A percentile compares a stretch with the other conserved stretches of the same genome.
Conservation (phyloP, 2,797 vertebrate genomes). For the Oreochromis grahami region DNA sequence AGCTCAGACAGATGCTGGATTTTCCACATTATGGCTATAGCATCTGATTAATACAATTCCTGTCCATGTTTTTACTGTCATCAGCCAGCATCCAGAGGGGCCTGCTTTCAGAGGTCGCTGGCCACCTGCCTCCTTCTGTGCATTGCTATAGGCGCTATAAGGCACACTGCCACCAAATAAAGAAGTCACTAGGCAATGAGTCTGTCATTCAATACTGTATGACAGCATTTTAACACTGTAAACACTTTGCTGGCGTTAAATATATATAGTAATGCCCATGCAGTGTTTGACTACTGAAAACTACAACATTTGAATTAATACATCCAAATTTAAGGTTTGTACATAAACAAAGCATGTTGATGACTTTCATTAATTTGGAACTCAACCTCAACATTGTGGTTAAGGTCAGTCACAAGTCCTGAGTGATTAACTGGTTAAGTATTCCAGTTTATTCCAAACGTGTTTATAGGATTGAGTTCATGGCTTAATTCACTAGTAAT, state of each 20-base stretch:
- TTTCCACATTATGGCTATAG: slow-evolving; percentile 62
- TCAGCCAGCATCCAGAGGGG: slow-evolving; percentile 37
- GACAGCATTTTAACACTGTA: neutral
- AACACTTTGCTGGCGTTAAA: neutral
- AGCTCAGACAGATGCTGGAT: slow-evolving; percentile 70
- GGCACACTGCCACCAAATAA: neutral
- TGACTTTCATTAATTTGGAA: neutral
- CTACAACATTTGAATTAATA: neutral
- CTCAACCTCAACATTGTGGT: neutral
- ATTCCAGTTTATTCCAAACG: neutral
- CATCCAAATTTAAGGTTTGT: neutral
- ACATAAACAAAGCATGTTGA: neutral
- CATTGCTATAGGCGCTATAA: slow-evolving; percentile 19
- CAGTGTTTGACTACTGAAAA: neutral
- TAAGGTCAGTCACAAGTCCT: neutral
- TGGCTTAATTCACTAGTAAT: neutral
- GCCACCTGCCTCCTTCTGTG: slow-evolving; percentile 52
- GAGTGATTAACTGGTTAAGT: neutral
- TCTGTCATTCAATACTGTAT: neutral
- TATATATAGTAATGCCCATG: neutral
- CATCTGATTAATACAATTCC: slow-evolving; percentile 63
- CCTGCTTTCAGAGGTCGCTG: slow-evolving; percentile 40
- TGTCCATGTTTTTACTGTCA: slow-evolving; percentile 44
- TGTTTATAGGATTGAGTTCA: neutral
- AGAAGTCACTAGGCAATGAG: neutral